Base-by-base conservation (phyloP, 2,113 vertebrate species). In the Lepus europaeus region DNA sequence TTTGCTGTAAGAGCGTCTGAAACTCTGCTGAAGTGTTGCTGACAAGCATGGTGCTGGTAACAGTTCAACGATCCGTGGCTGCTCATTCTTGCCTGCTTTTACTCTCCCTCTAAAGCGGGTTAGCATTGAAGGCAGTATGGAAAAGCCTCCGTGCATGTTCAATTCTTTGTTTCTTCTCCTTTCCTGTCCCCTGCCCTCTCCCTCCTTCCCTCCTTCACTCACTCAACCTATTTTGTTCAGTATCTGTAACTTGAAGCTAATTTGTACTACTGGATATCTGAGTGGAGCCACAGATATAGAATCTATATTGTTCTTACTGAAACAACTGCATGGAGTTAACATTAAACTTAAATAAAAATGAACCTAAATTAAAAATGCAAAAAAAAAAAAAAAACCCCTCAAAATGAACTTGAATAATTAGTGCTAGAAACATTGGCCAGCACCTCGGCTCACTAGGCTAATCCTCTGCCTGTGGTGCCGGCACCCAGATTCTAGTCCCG, bases 241-340 rank as follows among this genome's bases (percentile, higher is more conserved):
- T 99, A 98, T 99, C 99, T 99, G 99, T 99, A 99, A 99, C 99
- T 99, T 99, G 99, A 99, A 99, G 99, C 99, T 99, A 99, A 99
- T 99, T 99, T 99, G 99, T 99, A 99, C 99, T 99, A 99, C 99
- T 99, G 99, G 99, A 99, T 99, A 99, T 99, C 99, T 99, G 99
- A 99, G 99, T 99, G 99, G 99, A 99, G 99, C 99, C 99, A 99
- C 99, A 99, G 99, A 99, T 99, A 98, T 99, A 99, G 98, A 99
- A 99, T 99, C 99, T 99, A 99, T 99, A 99, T 99, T 99, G 99
- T 99, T 99, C 99, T 99, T 99, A 99, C 99, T 99, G 99, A 99
- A 99, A 99, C 99, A 99, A 45, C 99, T 99, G 99, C 99, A 99
- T 99, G 99, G 99, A 99, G 99, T 99, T 99, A 99, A 99, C 99